A percentile compares a stretch with the other conserved stretches of the same genome.
phyloP scores from a whole-genome alignment of 2,113 vertebrate genomes.

The Himantopus leucocephalus region DNA sequence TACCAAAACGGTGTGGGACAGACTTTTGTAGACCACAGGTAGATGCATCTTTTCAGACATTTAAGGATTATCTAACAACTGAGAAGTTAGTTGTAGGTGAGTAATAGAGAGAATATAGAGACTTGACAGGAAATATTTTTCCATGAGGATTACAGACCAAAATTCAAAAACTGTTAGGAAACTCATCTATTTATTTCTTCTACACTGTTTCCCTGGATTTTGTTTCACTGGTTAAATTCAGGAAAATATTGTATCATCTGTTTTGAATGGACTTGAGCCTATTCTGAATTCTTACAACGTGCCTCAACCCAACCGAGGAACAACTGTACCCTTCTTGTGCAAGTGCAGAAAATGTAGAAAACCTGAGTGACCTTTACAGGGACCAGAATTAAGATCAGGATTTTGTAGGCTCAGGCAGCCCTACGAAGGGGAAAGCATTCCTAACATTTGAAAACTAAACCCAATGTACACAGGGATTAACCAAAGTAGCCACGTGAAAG shows the following conservation, averaged over 20 bases:
- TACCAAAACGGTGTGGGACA: neutral
- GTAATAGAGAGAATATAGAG: neutral
- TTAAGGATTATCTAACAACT: neutral
- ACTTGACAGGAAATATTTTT: neutral
- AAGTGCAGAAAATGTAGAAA: neutral
- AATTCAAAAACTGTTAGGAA: neutral
- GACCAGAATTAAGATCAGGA: neutral
- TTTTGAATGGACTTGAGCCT: neutral
- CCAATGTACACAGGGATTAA: neutral
- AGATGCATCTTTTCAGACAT: neutral
- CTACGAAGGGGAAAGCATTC: neutral
- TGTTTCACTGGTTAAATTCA: neutral
- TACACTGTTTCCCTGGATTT: neutral
- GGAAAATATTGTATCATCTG: neutral
- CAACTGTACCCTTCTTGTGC: neutral
- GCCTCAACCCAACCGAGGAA: neutral
- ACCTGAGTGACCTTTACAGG: fast-evolving
- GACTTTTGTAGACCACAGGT: neutral
- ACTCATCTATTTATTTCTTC: neutral
- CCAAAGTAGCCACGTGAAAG: fast-evolving
- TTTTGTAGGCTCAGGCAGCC: neutral
- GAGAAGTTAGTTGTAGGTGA: neutral
- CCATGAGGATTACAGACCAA: neutral
- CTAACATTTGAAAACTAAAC: neutral
- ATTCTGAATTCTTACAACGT: neutral